Evolutionary conservation across 2,888 invertebrate species (phyloP).

Genomic region (Philereme transversata): DNA sequence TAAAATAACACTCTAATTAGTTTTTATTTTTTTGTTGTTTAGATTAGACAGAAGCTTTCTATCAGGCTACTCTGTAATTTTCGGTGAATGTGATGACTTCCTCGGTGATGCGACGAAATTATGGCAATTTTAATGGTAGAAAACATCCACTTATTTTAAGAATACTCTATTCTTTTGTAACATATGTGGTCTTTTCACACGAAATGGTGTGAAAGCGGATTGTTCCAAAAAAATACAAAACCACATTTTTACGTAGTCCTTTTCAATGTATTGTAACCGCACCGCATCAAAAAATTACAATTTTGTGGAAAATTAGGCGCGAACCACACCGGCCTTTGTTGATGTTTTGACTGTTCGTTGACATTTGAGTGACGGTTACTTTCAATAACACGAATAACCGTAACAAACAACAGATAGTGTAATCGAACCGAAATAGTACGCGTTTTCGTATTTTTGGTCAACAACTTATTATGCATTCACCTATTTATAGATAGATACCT

Average conservation of each 20-base stretch:
- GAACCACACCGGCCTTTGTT: slow-evolving; percentile 49
- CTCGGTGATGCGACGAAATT: slow-evolving; percentile 1
- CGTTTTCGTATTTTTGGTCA: no score
- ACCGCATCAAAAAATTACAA: slow-evolving; percentile 51
- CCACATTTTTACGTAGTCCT: slow-evolving; percentile 13
- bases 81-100: slow-evolving; percentile 31
- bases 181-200: not conserved
- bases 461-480: no score
- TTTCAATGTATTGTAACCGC: slow-evolving; percentile 51
- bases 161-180: no score
- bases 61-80: slow-evolving; percentile 54
- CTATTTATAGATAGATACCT: no score
- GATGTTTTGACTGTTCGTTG: slow-evolving; percentile 63
- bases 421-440: no score
- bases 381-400: slow-evolving; percentile 72
- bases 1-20: slow-evolving; percentile 57
- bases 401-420: slow-evolving; percentile 59
- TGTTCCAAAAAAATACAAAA: slow-evolving; percentile 24
- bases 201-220: slow-evolving; percentile 6
- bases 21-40: slow-evolving; percentile 61
- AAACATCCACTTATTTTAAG: no score
- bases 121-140: not conserved
- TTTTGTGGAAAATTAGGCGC: slow-evolving; percentile 67
- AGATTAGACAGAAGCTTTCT: slow-evolving; percentile 71
- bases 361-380: slow-evolving; percentile 80